A percentile compares a stretch with the other conserved stretches of the same genome.
phyloP scores from a whole-genome alignment of 1,140 invertebrate genomes.

The Zophobas atratus region DNA sequence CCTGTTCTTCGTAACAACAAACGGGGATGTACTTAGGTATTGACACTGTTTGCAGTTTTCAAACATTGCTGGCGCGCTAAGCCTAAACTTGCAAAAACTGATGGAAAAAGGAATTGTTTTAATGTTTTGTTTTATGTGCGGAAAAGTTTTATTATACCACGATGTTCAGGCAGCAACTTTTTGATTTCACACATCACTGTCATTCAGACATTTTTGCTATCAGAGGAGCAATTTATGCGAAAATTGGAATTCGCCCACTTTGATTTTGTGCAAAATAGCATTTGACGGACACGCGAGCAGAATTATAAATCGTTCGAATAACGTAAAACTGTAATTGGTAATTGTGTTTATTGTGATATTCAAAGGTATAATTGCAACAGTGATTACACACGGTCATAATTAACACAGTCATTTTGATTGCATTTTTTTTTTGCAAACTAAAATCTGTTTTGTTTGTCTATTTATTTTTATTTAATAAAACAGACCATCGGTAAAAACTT shows the following conservation, averaged over 20 bases:
- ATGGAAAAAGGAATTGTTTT: not conserved
- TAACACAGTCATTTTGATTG: too few species aligned
- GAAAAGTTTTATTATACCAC: too few species aligned
- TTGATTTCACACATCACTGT: too few species aligned
- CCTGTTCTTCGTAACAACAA: slow-evolving; percentile 29
- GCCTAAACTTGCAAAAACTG: slow-evolving; percentile 4
- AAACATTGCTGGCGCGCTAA: not conserved
- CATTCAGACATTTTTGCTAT: too few species aligned
- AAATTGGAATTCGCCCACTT: not conserved
- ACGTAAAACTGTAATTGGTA: slow-evolving; percentile 36
- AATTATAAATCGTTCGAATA: slow-evolving; percentile 1
- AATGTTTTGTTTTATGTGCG: too few species aligned
- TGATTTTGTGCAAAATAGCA: not conserved
- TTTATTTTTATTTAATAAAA: too few species aligned
- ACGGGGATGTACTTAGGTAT: slow-evolving; percentile 46
- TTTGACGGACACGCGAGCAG: not conserved
- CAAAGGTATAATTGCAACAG: slow-evolving; percentile 6
- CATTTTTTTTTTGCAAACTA: too few species aligned
- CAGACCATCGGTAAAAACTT: too few species aligned
- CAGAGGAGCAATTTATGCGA: too few species aligned
- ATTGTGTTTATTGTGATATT: slow-evolving; percentile 30
- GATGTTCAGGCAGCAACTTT: too few species aligned
- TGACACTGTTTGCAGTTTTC: slow-evolving; percentile 18
- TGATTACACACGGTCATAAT: slow-evolving; percentile 13
- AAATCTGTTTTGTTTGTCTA: too few species aligned